A percentile compares a stretch with the other conserved stretches of the same genome.
phyloP scores from a whole-genome alignment of 2,797 vertebrate species.

The Valencia hispanica region DNA sequence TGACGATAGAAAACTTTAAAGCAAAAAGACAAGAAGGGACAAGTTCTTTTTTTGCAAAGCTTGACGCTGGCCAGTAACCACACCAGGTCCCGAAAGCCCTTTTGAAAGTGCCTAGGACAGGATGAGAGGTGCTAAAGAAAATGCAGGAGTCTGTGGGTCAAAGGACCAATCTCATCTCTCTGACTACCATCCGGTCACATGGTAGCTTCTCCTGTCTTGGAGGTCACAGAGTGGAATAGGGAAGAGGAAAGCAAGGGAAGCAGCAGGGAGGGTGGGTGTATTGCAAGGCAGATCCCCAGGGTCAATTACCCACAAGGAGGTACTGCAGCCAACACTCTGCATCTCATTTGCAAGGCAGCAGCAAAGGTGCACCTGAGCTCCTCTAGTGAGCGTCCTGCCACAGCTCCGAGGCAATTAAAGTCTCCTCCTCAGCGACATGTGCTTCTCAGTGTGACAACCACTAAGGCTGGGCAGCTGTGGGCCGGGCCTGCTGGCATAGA shows the following conservation, averaged over 20 bases:
- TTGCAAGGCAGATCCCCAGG: conserved; percentile 77
- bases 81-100: conserved; percentile 46
- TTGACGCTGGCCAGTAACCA: conserved; percentile 21
- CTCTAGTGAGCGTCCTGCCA: conserved; percentile 66
- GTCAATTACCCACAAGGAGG: conserved; percentile 83
- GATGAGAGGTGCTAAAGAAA: conserved; percentile 35
- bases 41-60: conserved; percentile 27
- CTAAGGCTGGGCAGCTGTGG: conserved; percentile 65
- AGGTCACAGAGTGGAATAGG: conserved; percentile 51
- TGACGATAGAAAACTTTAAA: conserved; percentile 38
- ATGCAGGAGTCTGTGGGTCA: conserved; percentile 67
- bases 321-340: conserved; percentile 77
- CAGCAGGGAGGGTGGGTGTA: conserved; percentile 64
- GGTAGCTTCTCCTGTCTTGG: conserved; percentile 70
- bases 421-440: conserved; percentile 77
- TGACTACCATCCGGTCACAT: conserved; percentile 78
- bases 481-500: conserved; percentile 55
- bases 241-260: conserved; percentile 54
- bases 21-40: conserved; percentile 12
- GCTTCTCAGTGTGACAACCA: conserved; percentile 74
- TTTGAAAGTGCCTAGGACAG: conserved; percentile 58
- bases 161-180: conserved; percentile 75
- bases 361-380: conserved; percentile 79
- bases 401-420: conserved; percentile 81
- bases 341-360: conserved; percentile 82